phyloP scores from a whole-genome alignment of 2,113 vertebrate genomes.

The Anhinga rufa region DNA sequence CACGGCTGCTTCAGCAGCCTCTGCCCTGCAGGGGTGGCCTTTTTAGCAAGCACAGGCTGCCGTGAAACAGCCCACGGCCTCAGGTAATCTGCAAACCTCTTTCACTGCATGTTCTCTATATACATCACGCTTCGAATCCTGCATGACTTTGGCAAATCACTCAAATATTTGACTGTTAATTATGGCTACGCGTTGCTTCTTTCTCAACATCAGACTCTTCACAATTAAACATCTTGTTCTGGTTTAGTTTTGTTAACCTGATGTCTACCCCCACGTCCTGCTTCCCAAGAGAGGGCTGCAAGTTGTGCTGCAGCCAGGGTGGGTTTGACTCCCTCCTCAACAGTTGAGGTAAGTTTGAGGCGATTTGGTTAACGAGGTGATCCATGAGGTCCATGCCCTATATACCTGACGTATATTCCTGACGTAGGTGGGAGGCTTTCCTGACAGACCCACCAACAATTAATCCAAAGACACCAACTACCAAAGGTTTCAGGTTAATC shows the following conservation, averaged over 20 bases:
- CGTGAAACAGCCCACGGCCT: background rate
- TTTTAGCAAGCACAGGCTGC: background rate
- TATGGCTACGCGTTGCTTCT: fast-evolving
- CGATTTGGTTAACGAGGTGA: background rate
- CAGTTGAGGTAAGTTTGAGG: background rate
- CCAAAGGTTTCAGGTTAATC: background rate
- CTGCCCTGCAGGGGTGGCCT: background rate
- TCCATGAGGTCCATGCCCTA: background rate
- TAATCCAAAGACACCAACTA: background rate
- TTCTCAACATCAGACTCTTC: background rate
- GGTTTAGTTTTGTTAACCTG: background rate
- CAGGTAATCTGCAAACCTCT: background rate
- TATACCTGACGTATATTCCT: background rate
- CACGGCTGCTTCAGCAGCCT: background rate
- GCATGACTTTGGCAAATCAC: background rate
- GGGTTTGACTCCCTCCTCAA: background rate
- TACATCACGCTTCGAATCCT: background rate
- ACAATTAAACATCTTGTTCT: background rate
- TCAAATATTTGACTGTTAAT: background rate
- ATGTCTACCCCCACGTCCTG: fast-evolving
- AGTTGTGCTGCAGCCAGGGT: background rate
- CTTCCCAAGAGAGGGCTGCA: background rate
- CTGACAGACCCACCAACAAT: background rate
- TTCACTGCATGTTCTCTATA: fast-evolving
- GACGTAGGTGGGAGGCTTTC: background rate